phyloP scores from a whole-genome alignment of 2,888 invertebrate species.

The Pterostichus niger region DNA sequence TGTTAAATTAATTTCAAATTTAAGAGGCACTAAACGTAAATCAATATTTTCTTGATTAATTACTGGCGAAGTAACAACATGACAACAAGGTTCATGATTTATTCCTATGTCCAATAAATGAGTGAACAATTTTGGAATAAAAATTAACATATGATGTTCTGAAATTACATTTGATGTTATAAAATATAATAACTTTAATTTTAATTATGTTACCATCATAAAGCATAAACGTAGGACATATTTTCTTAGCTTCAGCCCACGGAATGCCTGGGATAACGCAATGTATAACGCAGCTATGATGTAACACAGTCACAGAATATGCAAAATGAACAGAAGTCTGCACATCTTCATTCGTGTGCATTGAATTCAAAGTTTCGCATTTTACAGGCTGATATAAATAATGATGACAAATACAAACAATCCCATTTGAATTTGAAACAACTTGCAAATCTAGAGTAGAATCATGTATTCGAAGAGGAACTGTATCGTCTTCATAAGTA shows the following conservation, averaged over 20 bases:
- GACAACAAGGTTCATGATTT: conserved; percentile 91
- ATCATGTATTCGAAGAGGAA: conserved; percentile 89
- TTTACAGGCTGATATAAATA: conserved; percentile 84
- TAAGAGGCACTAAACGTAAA: conserved; percentile 84
- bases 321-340: conserved; percentile 87
- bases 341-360: conserved; percentile 76
- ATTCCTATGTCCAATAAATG: conserved; percentile 92
- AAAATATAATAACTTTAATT: neutral
- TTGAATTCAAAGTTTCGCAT: conserved; percentile 32
- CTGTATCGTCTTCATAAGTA: conserved; percentile 89
- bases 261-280: conserved; percentile 90
- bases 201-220: conserved; percentile 79
- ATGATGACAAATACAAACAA: conserved; percentile 90
- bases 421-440: conserved; percentile 85
- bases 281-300: conserved; percentile 91
- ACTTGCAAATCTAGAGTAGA: conserved; percentile 90
- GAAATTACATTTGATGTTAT: conserved; percentile 67
- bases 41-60: conserved; percentile 81
- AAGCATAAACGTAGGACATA: conserved; percentile 88
- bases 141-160: conserved; percentile 90
- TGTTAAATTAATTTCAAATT: conserved; percentile 77
- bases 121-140: conserved; percentile 90
- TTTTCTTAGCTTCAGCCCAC: conserved; percentile 87
- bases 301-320: conserved; percentile 89
- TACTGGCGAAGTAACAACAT: conserved; percentile 84